Conservation (phyloP, 2,797 vertebrate genomes). For the Caiman crocodilus region DNA sequence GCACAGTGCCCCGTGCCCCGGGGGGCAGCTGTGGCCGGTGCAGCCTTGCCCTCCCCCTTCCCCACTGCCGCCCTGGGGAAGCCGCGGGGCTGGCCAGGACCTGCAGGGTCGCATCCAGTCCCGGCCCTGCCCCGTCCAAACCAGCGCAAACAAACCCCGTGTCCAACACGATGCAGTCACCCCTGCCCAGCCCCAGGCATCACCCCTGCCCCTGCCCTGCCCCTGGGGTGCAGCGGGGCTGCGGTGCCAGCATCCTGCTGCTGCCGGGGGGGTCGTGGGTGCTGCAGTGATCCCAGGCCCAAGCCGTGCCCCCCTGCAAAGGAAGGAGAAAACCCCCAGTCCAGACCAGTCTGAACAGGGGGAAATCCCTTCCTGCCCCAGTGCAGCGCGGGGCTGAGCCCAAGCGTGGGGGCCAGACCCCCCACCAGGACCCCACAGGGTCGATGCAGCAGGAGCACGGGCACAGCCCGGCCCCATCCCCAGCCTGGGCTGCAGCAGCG, state of each 20-base stretch:
- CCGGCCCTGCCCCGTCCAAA: background rate
- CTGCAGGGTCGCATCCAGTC: accelerated
- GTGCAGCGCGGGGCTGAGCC: too few species aligned
- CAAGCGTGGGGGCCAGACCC: too few species aligned
- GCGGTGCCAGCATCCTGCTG: background rate
- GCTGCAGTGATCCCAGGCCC: too few species aligned
- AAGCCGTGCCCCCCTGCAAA: too few species aligned
- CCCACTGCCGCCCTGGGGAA: too few species aligned
- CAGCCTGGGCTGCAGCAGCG: accelerated
- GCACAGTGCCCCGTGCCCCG: too few species aligned
- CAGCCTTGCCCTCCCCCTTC: accelerated
- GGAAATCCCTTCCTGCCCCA: too few species aligned
- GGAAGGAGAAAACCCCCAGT: too few species aligned
- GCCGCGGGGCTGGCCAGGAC: too few species aligned
- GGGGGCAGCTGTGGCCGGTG: background rate
- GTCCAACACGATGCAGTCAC: background rate
- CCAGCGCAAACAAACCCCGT: background rate
- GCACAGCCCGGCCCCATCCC: background rate
- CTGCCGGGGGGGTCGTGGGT: accelerated
- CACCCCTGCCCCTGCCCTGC: accelerated
- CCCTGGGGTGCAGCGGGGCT: background rate
- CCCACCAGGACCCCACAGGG: too few species aligned
- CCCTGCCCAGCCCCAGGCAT: accelerated
- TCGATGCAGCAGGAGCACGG: accelerated
- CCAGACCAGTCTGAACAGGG: too few species aligned